Conservation (phyloP, 2,113 vertebrate genomes). For the Chionis minor region DNA sequence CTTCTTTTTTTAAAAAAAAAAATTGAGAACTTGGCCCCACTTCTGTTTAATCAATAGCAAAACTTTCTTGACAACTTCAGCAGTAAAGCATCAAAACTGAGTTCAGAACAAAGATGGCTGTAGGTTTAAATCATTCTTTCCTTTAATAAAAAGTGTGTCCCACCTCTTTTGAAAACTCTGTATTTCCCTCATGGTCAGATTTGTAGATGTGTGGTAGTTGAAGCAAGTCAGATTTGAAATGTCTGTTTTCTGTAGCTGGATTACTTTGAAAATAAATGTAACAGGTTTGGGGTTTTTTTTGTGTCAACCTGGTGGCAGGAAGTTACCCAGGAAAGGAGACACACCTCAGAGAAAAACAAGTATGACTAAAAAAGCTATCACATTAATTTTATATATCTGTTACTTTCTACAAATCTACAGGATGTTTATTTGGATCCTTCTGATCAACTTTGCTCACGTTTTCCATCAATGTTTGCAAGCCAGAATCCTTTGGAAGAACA, state of each 20-base stretch:
- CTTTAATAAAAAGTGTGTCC: not conserved
- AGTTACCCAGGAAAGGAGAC: conserved; percentile 39
- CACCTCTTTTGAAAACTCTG: not conserved
- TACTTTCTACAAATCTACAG: not conserved
- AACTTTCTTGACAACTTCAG: not conserved
- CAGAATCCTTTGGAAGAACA: not conserved
- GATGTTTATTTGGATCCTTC: not conserved
- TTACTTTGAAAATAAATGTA: not conserved
- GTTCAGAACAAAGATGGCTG: not conserved
- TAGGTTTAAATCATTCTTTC: not conserved
- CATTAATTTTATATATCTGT: not conserved
- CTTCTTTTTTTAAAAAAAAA: not conserved
- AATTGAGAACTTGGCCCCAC: not conserved
- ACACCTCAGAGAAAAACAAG: conserved; percentile 16
- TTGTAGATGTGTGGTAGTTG: not conserved
- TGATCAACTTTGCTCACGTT: not conserved
- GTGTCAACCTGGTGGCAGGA: not conserved
- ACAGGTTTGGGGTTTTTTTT: not conserved
- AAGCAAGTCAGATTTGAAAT: not conserved
- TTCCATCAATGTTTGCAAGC: not conserved
- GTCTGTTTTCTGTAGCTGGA: not conserved
- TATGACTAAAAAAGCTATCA: not conserved
- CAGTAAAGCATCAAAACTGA: not conserved
- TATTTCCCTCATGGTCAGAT: not conserved
- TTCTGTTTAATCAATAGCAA: not conserved